These are phyloP conservation scores for Synergus gifuensis DNA, from an alignment of 2,888 invertebrate species.

Conservation along the genomic window DNA sequence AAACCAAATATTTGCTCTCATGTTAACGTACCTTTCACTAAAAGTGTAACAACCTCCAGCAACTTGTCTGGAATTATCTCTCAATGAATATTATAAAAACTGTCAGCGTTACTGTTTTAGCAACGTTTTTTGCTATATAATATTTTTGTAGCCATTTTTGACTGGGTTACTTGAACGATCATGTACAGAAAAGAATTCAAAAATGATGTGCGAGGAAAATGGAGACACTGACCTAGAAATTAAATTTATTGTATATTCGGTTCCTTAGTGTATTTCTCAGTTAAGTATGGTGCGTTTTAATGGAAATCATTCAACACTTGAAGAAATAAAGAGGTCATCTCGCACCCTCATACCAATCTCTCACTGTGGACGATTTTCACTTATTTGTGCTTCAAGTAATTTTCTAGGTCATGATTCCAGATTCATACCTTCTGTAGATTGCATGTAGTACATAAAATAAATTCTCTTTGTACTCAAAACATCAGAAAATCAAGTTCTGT, in stretches of 20 bases:
- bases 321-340: slow-evolving; percentile 37
- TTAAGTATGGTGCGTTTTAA: slow-evolving; percentile 7
- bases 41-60: neutral
- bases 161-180: too few relatives aligned
- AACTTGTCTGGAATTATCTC: neutral
- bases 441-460: slow-evolving; percentile 13
- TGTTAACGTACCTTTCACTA: neutral
- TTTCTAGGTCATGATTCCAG: slow-evolving; percentile 34
- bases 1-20: neutral
- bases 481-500: neutral
- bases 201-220: neutral
- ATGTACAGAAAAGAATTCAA: neutral
- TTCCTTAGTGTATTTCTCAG: neutral
- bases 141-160: too few relatives aligned
- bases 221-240: neutral
- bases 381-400: slow-evolving; percentile 35
- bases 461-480: slow-evolving; percentile 8
- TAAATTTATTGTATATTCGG: neutral
- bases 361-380: slow-evolving; percentile 21
- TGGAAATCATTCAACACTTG: slow-evolving; percentile 35
- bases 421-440: slow-evolving; percentile 25
- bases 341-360: slow-evolving; percentile 27
- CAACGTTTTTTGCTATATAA: too few relatives aligned
- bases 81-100: neutral
- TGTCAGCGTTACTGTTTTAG: too few relatives aligned